A percentile compares a stretch with the other conserved stretches of the same genome.
These are phyloP conservation scores for Macropodus opercularis DNA, from an alignment of 2,797 vertebrate genomes.

Conservation along the genomic window DNA sequence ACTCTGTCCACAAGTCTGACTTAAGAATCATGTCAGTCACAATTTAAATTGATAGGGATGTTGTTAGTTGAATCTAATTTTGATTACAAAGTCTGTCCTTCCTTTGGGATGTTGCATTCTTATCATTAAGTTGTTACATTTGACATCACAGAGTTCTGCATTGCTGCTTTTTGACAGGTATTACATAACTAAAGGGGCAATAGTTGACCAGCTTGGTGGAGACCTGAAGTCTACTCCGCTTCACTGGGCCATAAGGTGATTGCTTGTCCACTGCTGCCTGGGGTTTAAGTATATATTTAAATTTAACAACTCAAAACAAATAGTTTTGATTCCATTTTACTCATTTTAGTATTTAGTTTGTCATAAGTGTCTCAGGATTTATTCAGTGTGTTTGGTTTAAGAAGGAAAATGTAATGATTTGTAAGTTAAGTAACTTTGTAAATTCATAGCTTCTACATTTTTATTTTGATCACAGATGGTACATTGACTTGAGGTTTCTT, in stretches of 20 bases:
- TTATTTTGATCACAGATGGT: background rate
- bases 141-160: background rate
- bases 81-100: background rate
- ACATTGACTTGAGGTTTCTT: background rate
- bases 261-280: background rate
- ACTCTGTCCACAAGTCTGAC: background rate
- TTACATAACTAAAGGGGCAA: slow-evolving; percentile 93
- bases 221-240: slow-evolving; percentile 98
- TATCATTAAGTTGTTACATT: background rate
- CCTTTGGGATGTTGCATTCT: background rate
- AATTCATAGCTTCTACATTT: no score
- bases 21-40: background rate
- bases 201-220: slow-evolving; percentile 94
- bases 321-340: background rate
- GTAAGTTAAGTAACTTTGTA: no score
- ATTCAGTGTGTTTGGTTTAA: background rate
- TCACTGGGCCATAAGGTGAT: slow-evolving; percentile 96
- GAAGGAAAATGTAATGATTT: background rate
- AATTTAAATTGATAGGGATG: background rate
- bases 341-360: no score
- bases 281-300: background rate
- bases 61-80: background rate
- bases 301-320: background rate
- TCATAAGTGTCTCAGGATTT: no score
- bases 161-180: slow-evolving; percentile 79